Evolutionary conservation across 35 echinoderm and acorn worm genomes (phyloP).

Genomic region (Lytechinus variegatus): DNA sequence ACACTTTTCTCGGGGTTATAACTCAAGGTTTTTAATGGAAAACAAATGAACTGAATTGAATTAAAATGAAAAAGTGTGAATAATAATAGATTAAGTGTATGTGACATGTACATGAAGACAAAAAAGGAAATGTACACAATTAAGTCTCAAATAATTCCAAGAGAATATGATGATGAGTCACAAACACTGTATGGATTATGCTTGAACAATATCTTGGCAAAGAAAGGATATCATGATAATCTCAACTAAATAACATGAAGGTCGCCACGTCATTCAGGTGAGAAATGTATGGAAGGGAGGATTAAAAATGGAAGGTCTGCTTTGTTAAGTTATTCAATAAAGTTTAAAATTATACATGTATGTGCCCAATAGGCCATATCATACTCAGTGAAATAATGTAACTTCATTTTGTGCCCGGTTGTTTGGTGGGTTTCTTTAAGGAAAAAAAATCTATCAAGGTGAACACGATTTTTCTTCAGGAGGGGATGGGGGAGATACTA

Average conservation of each 20-base stretch:
- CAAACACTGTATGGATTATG: background rate
- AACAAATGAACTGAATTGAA: no score
- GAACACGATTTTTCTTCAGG: no score
- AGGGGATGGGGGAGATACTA: no score
- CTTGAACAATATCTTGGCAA: background rate
- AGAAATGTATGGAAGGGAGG: background rate
- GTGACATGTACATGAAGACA: background rate
- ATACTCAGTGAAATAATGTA: background rate
- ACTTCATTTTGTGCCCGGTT: no score
- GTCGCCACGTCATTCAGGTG: background rate
- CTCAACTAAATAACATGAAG: background rate
- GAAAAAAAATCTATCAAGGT: no score
- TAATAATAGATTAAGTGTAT: no score
- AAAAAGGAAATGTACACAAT: background rate
- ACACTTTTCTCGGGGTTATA: no score
- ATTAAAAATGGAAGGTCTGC: background rate
- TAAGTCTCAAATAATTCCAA: background rate
- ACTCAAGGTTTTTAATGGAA: no score
- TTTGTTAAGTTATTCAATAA: background rate
- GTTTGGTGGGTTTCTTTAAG: no score
- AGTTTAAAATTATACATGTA: background rate
- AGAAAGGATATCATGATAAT: background rate
- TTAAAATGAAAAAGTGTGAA: no score
- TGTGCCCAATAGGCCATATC: background rate
- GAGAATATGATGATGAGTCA: background rate